Base-by-base conservation (phyloP, 2,797 vertebrate genomes). In the Manis javanica region DNA sequence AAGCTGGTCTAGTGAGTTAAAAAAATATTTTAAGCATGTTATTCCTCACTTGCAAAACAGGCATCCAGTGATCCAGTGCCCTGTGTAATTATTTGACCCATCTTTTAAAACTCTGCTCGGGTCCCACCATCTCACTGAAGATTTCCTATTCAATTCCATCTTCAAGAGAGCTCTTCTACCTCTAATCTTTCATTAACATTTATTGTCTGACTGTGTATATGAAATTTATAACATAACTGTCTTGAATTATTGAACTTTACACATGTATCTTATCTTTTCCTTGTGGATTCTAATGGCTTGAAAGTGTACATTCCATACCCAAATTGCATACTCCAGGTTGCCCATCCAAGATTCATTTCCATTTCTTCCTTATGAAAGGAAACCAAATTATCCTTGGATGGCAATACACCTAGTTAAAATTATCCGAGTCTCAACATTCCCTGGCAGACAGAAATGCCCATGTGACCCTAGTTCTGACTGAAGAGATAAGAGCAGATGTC, bases 391-490 rank as follows among this genome's bases (percentile, higher is more conserved):
- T 64, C n/a, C 23, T 53, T 79, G 37, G 66, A 79, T 81, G 34
- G 66, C 51, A 90, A 94, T 39, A 8, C 19, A 37, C 15, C 12
- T 19, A 59, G 59, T 68, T 90, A 96, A 94, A 96, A 92, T 61
- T 82, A 90, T 1, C 75, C n/a, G 69, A 16, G 51, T 87, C 87
- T 57, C 26, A 55, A 89, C 83, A 90, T 72, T 78, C 77, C 61
- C 69, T 83, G 61, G 53, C 29, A 81, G 68, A 82, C 39, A 55
- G 42, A 39, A n/a, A 90, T 49, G 51, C 11, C 63, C 66, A 49
- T 37, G 55, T 85, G 72, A 85, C 61, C 71, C 66, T 74, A 57
- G 29, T 59, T 69, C 66, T 88, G 26, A 91, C 53, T 84, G 71
- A 89, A 75, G 55, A 71, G 57, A 46, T 34, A 75, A 61, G 55